Percentiles rank a stretch among this genome's conserved stretches.
Conservation (phyloP, 2,113 vertebrate genomes). For the Pycnonotus jocosus region DNA sequence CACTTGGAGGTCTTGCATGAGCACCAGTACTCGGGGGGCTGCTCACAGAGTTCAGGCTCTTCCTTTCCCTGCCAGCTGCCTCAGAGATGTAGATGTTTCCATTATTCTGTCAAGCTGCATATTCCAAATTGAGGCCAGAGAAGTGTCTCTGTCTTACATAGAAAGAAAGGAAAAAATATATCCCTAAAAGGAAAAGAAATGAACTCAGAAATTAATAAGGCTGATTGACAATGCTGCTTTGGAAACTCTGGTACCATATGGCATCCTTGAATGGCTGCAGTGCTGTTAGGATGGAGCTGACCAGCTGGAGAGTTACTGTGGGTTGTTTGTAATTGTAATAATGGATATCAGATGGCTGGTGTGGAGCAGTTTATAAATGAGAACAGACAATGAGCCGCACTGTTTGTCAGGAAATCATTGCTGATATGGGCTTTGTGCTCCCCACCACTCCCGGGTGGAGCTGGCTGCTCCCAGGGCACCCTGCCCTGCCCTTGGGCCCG, state of each 20-base stretch:
- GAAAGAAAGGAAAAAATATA: not conserved
- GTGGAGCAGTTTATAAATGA: slow-evolving; percentile 69
- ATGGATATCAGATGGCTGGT: slow-evolving; percentile 72
- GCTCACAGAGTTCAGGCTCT: not conserved
- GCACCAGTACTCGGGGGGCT: slow-evolving; percentile 11
- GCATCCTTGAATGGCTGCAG: slow-evolving; percentile 68
- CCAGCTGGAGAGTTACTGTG: slow-evolving; percentile 71
- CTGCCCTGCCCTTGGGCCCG: fast-evolving
- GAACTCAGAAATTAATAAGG: slow-evolving; percentile 67
- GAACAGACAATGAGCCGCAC: slow-evolving; percentile 68
- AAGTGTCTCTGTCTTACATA: slow-evolving; percentile 34
- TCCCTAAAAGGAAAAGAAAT: slow-evolving; percentile 63
- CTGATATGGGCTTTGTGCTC: slow-evolving; percentile 36
- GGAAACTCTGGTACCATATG: slow-evolving; percentile 70
- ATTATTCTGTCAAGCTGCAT: slow-evolving; percentile 34
- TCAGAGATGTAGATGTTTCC: slow-evolving; percentile 28
- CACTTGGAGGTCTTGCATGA: slow-evolving; percentile 40
- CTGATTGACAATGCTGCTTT: slow-evolving; percentile 69
- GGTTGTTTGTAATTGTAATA: slow-evolving; percentile 71
- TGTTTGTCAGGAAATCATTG: slow-evolving; percentile 71
- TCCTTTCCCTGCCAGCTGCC: slow-evolving; percentile 47
- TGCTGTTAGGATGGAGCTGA: slow-evolving; percentile 63
- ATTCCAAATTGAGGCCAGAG: slow-evolving; percentile 33
- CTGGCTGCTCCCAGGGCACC: not conserved
- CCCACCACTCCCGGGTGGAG: not conserved